Base-by-base conservation (phyloP, 2,888 invertebrate genomes). In the Yponomeuta evonymella region DNA sequence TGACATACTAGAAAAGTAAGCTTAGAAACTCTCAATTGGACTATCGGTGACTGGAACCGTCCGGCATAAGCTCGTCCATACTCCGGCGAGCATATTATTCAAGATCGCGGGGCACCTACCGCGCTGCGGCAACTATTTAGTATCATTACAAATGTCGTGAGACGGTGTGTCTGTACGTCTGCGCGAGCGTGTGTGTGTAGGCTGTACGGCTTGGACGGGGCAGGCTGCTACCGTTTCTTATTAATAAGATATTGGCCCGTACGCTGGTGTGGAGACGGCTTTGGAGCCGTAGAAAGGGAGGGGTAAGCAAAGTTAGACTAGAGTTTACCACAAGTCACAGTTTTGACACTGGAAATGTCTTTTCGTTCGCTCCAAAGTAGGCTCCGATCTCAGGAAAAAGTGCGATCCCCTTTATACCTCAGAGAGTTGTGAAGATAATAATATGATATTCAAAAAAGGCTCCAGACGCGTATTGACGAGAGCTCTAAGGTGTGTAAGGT, bases 71-170 rank as follows among this genome's bases (percentile, higher is more conserved):
- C 1, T 75, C 76, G 71, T 81, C 81, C 82, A 67, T 74, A 75
- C 80, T 84, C 81, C 15, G 51, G 51, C 51, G 85, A 85, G 86
- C 88, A 85, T 89, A 87, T 89, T 87, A 88, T 85, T 85, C 83
- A 72, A 70, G 86, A 83, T 83, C 79, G 80, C 84, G 78, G 87
- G 83, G 88, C 84, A 88, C 89, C 88, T 88, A 88, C 88, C 72
- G 71, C 73, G 71, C 69, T 71, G 69, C n/a, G 71, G 70, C 69
- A 71, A 87, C 89, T 92, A 89, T 91, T 92, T 91, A 91, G 89
- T 87, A 89, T 88, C 91, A 90, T 90, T 91, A 91, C 90, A 89
- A 89, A 92, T 90, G 90, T 89, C 88, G 84, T 58, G 51, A 58
- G 81, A 80, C 81, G 80, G 82, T 81, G 80, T 81, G 87, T 83